Evolutionary conservation across 2,797 vertebrate genomes (phyloP).

Genomic region (Anolis apletophallus): DNA sequence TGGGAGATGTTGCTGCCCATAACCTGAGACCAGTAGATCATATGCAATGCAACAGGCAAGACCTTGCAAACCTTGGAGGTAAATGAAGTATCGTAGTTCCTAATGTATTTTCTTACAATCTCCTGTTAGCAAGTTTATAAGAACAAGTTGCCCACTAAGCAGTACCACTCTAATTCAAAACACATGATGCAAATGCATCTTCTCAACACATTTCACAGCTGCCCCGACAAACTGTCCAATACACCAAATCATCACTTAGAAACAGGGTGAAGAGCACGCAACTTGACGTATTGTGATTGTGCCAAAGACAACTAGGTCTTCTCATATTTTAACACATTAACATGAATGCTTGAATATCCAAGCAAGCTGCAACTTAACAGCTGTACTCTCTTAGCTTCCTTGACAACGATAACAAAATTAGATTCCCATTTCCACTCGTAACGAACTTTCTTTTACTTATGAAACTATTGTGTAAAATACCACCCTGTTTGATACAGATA

Average conservation of each 20-base stretch:
- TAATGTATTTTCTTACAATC: background rate
- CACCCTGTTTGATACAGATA: background rate
- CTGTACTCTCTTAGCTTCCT: background rate
- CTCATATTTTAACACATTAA: background rate
- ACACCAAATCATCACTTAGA: background rate
- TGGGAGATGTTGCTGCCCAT: background rate
- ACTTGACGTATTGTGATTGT: background rate
- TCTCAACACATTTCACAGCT: background rate
- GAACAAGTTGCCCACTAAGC: background rate
- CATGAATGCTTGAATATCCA: background rate
- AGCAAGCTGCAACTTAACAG: background rate
- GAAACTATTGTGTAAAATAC: background rate
- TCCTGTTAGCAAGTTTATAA: background rate
- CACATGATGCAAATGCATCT: background rate
- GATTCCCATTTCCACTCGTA: background rate
- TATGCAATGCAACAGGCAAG: background rate
- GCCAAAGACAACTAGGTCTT: background rate
- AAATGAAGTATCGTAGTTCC: background rate
- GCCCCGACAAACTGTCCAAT: background rate
- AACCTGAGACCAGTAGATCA: background rate
- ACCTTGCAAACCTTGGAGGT: background rate
- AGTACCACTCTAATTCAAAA: background rate
- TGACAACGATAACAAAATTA: background rate
- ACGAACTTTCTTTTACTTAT: background rate
- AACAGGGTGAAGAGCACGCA: background rate